Conservation (phyloP, 2,888 invertebrate species). For the Hypsopygia costalis region DNA sequence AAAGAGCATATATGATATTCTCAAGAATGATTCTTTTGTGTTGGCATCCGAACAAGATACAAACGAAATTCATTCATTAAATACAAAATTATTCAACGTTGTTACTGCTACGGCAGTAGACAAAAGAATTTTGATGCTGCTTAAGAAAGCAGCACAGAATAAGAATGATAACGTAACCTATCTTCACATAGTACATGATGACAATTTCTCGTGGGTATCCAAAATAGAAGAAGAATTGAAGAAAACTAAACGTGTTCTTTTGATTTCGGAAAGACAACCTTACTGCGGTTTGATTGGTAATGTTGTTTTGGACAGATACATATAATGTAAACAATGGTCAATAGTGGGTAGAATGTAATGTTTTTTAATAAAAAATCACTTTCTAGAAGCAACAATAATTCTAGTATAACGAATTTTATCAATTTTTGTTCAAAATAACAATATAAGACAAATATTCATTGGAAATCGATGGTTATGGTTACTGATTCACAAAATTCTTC, state of each 20-base stretch:
- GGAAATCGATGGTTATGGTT: no score
- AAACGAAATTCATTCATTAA: conserved; percentile 23
- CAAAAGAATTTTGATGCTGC: conserved; percentile 34
- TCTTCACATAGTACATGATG: conserved; percentile 36
- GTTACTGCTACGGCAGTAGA: conserved; percentile 39
- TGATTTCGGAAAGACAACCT: conserved; percentile 43
- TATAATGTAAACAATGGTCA: no score
- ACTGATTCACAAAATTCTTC: no score
- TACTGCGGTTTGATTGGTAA: conserved; percentile 47
- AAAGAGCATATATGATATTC: conserved; percentile 22
- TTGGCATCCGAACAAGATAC: conserved; percentile 35
- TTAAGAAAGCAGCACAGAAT: conserved; percentile 27
- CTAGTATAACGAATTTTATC: no score
- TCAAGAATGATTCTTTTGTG: conserved; percentile 35
- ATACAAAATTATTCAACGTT: conserved; percentile 31
- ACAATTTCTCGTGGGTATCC: conserved; percentile 41
- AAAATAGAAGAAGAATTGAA: conserved; percentile 35
- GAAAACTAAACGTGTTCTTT: conserved; percentile 33
- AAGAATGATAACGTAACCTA: conserved; percentile 26
- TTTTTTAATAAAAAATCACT: no score
- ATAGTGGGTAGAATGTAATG: no score
- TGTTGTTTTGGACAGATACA: no score
- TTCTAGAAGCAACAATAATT: no score
- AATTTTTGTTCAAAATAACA: no score
- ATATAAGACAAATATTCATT: no score